Conservation (phyloP, 2,888 invertebrate species). For the Bruchidius siliquastri region DNA sequence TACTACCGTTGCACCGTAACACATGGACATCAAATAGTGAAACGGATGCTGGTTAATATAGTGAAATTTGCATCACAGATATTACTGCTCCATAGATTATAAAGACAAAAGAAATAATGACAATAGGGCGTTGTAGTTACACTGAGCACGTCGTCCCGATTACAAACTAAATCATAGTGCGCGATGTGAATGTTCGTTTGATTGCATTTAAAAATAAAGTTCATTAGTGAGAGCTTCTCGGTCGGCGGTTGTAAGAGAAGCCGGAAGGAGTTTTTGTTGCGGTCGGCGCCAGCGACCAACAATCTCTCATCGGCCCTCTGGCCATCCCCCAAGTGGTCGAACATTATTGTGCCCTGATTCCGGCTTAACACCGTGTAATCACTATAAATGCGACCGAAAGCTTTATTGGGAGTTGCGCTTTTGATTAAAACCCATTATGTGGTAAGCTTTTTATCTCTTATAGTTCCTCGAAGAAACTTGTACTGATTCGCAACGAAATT, state of each 20-base stretch:
- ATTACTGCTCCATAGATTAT: too few relatives aligned
- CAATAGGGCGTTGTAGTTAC: too few relatives aligned
- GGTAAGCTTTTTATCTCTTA: not conserved
- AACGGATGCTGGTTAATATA: too few relatives aligned
- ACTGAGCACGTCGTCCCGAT: not conserved
- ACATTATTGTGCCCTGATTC: constrained; percentile 5
- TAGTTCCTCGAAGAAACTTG: not conserved
- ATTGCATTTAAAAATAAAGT: not conserved
- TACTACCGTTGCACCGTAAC: too few relatives aligned
- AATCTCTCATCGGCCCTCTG: not conserved
- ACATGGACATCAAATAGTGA: too few relatives aligned
- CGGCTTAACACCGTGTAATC: constrained; percentile 7
- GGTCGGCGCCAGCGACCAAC: not conserved
- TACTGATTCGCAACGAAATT: not conserved
- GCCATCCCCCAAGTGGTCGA: not conserved
- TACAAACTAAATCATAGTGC: not conserved
- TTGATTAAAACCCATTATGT: constrained; percentile 9
- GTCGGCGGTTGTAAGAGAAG: not conserved
- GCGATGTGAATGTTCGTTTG: not conserved
- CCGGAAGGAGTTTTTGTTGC: not conserved
- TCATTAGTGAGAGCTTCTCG: not conserved
- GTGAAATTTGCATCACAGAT: too few relatives aligned
- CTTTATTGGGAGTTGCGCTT: constrained; percentile 8
- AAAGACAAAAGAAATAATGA: too few relatives aligned
- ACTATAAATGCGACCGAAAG: constrained; percentile 7